Evolutionary conservation across 2,797 vertebrate genomes (phyloP).

Genomic region (Caiman crocodilus): DNA sequence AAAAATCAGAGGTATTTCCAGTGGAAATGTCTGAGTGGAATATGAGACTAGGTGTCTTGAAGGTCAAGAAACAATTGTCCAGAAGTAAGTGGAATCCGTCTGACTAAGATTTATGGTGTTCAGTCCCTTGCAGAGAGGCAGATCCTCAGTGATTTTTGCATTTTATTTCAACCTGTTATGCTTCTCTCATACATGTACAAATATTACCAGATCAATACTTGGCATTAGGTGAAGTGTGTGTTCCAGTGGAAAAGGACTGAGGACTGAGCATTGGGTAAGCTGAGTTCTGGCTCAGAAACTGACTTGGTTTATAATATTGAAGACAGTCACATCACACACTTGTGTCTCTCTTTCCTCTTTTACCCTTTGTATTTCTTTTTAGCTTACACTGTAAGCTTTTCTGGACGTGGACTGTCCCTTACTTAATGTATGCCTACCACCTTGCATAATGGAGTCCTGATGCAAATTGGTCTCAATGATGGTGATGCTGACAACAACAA

Average conservation of each 20-base stretch:
- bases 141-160: neutral
- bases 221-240: neutral
- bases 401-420: neutral
- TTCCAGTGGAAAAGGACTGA: neutral
- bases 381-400: neutral
- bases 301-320: no score
- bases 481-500: neutral
- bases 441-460: no score
- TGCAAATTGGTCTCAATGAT: no score
- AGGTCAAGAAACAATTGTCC: no score
- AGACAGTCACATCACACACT: neutral
- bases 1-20: no score
- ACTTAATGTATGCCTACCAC: neutral
- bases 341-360: neutral
- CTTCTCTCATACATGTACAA: neutral
- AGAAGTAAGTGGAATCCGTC: neutral
- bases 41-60: no score
- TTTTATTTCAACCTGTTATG: neutral
- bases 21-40: no score
- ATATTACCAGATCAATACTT: neutral
- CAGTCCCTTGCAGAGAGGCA: slow-evolving; percentile 4
- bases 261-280: neutral
- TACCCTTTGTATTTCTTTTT: accelerated
- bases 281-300: neutral
- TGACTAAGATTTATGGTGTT: neutral